Base-by-base conservation (phyloP, 2,797 vertebrate genomes). In the Acanthurus leucopareius region DNA sequence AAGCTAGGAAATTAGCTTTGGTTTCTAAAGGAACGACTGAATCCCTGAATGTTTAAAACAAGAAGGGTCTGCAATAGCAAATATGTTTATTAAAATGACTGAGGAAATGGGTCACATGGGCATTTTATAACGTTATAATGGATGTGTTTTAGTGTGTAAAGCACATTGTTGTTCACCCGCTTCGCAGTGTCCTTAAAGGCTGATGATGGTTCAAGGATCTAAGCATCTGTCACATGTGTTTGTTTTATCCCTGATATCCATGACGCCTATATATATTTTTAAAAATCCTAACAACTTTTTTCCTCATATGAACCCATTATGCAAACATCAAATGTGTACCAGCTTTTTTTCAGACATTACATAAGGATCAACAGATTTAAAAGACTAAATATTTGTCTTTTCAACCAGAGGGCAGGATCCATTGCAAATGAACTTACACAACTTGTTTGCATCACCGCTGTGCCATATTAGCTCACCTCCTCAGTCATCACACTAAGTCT, bases 401-500 rank as follows among this genome's bases (percentile, higher is more conserved):
- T 44, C 19, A 48, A 40, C 47, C 49, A 57, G 77, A 78, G 52
- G 44, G 59, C 80, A 78, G 58, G 54, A 81, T 58, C 75, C 66
- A 64, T 20, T 70, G 64, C 75, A 70, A 75, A 74, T 85, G 65
- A 83, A 82, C 68, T 75, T 75, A 48, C 76, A 76, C 82, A 84
- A 73, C 20, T 58, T 10, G 60, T 88, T 85, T 91, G 87, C 89
- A 85, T 93, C 91, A 89, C 80, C 68, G 40, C 79, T 58, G 52
- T 62, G 67, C 86, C 74, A 74, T 81, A 85, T 89, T 88, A 88
- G 76, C 86, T 93, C 91, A 90, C 71, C 87, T 88, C 84, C 85
- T 91, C 91, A 89, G 90, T 92, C 90, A 90, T 89, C 89, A 78
- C 67, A 25, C 83, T 90, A 90, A 87, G 85, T 90, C 83, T 89